Conservation (phyloP, 2,797 vertebrate species). For the Sebastes nivosus region DNA sequence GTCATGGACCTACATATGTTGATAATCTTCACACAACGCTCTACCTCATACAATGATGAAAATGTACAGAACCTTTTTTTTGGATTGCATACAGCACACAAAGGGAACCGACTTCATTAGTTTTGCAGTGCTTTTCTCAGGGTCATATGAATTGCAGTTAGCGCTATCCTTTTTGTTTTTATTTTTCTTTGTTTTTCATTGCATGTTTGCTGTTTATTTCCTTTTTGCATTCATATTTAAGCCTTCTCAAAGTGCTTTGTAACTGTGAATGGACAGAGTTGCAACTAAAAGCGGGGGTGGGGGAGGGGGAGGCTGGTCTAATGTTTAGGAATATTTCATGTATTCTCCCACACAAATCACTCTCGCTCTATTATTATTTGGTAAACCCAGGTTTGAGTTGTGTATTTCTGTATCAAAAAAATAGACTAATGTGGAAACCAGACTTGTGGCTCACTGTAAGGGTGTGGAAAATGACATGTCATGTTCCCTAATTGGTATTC, state of each 20-base stretch:
- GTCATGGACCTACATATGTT: neutral
- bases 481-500: neutral
- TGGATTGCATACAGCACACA: neutral
- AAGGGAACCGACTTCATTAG: neutral
- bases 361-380: neutral
- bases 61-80: neutral
- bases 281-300: neutral
- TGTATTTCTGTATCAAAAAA: neutral
- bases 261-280: neutral
- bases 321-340: neutral
- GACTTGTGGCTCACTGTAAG: neutral
- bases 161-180: neutral
- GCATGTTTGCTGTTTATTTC: neutral
- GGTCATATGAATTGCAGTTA: neutral
- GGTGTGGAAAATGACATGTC: neutral
- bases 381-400: neutral
- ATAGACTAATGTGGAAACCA: neutral
- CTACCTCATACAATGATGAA: neutral
- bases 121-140: neutral
- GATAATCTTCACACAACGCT: neutral
- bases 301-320: neutral
- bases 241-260: neutral
- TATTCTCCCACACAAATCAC: neutral
- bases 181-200: neutral
- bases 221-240: neutral